A percentile compares a stretch with the other conserved stretches of the same genome.
Evolutionary conservation across 2,797 vertebrate genomes (phyloP).

Genomic region (Borostomias antarcticus): DNA sequence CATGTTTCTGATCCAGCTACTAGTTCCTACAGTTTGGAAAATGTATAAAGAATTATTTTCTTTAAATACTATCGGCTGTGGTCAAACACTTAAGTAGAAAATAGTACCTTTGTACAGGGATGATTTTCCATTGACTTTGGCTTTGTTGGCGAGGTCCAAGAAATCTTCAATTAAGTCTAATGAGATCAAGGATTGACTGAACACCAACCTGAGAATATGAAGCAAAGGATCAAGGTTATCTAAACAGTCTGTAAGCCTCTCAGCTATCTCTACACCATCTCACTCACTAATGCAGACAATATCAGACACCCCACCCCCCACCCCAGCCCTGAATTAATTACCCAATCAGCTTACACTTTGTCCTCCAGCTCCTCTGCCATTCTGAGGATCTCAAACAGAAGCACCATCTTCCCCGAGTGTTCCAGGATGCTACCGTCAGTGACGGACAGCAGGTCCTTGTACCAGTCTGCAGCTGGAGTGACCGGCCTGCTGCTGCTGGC

Average conservation of each 20-base stretch:
- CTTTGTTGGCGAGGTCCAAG: conserved; percentile 79
- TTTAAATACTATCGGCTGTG: too few relatives aligned
- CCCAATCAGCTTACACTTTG: conserved; percentile 87
- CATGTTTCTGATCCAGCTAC: conserved; percentile 89
- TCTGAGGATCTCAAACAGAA: conserved; percentile 91
- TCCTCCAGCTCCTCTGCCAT: conserved; percentile 89
- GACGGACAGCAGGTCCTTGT: conserved; percentile 84
- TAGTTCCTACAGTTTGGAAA: conserved; percentile 69
- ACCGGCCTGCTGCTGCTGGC: conserved; percentile 51
- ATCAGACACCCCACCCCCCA: background rate
- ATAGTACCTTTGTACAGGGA: conserved; percentile 83
- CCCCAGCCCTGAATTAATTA: background rate
- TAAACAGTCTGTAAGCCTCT: background rate
- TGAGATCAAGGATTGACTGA: conserved; percentile 94
- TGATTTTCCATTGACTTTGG: conserved; percentile 74
- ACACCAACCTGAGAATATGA: conserved; percentile 84
- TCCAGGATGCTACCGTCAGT: conserved; percentile 84
- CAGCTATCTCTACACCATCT: background rate
- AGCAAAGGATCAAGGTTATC: conserved; percentile 7
- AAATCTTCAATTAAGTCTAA: conserved; percentile 93
- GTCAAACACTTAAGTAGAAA: background rate
- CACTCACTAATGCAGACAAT: background rate
- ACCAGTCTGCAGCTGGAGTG: conserved; percentile 79
- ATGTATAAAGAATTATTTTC: conserved; percentile 9
- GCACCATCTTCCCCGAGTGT: conserved; percentile 93